Evolutionary conservation across 2,888 invertebrate species (phyloP), one percentile per base, ranked within the genome.

Genomic region (Lamellibrachia columna): DNA sequence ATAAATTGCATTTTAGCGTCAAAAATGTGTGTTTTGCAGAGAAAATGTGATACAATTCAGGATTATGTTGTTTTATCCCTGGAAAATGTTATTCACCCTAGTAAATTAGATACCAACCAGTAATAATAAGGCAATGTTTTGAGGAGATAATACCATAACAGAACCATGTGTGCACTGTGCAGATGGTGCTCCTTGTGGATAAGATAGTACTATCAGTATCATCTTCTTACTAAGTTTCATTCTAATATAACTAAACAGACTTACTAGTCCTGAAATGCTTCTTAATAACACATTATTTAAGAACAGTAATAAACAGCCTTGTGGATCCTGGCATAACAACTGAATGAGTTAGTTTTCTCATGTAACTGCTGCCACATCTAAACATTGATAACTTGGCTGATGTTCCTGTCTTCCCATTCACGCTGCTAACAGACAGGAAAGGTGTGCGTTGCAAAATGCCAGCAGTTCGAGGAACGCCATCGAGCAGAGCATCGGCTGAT

Each of bases 391-490:
- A 75, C 22, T 22, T 15, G 6, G 75, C 75, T 75, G 75, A 75
- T 75, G 75, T 22, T 22, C 22, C 22, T 75, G 75, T 75, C 75
- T 75, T 75, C 75, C 22, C 22, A 75, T 75, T 75, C 75, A 75
- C 75, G 22, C 75, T 75, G 75, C 75, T 75, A 75, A 75, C 75
- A 75, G 75, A 75, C 75, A 75, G 75, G 75, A 75, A 75, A 75
- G 75, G 75, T 15, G 75, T 75, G 75, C 75, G 75, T 75, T 75
- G 75, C 75, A 75, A 75, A 75, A 75, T 75, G 75, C 75, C 15
- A 22, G 3, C 75, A 75, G 55, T 55, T 9, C 8, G 55, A 9
- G 75, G 75, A 75, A 75, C 75, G 6, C n/a, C 75, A 75, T 22
- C 22, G 2, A 75, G 75, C 75, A 75, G 22, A 6, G 75, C 75